Percentiles rank a stretch among this genome's conserved stretches.
Evolutionary conservation across 2,888 invertebrate genomes (phyloP).

Genomic region (Neoscelio sp.): DNA sequence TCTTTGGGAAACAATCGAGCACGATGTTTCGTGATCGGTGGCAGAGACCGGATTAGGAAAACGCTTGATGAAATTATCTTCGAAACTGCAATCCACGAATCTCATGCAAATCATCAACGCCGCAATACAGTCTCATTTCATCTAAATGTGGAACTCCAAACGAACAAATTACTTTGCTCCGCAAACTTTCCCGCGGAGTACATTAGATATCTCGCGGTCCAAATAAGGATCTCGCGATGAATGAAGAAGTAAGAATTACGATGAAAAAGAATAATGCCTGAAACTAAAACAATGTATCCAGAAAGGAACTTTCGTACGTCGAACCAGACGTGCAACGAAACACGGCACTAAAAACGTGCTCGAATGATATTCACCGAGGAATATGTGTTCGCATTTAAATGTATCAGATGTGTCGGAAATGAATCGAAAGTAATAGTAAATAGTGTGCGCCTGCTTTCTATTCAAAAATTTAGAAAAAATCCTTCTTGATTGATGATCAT

Average conservation of each 20-base stretch:
- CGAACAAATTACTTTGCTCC: slow-evolving; percentile 61
- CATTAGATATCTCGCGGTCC: slow-evolving; percentile 56
- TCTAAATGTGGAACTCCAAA: slow-evolving; percentile 64
- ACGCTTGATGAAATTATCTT: slow-evolving; percentile 59
- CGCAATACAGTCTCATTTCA: slow-evolving; percentile 57
- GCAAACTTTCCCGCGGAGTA: slow-evolving; percentile 61
- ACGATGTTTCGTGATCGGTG: slow-evolving; percentile 65
- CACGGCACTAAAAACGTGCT: slow-evolving; percentile 48
- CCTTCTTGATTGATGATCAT: slow-evolving; percentile 46
- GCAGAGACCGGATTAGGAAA: slow-evolving; percentile 61
- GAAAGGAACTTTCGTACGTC: no score
- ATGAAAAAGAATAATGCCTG: slow-evolving; percentile 43
- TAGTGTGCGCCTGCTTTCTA: slow-evolving; percentile 37
- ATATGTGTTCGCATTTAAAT: slow-evolving; percentile 23
- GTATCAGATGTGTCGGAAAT: slow-evolving; percentile 54
- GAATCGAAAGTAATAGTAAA: slow-evolving; percentile 53
- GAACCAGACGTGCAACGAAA: slow-evolving; percentile 4
- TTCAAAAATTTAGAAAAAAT: slow-evolving; percentile 57
- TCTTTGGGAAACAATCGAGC: slow-evolving; percentile 58
- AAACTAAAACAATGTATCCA: slow-evolving; percentile 48
- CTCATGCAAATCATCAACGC: slow-evolving; percentile 62
- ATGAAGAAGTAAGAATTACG: slow-evolving; percentile 57
- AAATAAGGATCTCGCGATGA: slow-evolving; percentile 46
- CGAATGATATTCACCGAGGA: slow-evolving; percentile 36
- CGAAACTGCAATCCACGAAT: slow-evolving; percentile 53